Base-by-base conservation (phyloP, 2,797 vertebrate genomes). In the Pangasius krempfi region DNA sequence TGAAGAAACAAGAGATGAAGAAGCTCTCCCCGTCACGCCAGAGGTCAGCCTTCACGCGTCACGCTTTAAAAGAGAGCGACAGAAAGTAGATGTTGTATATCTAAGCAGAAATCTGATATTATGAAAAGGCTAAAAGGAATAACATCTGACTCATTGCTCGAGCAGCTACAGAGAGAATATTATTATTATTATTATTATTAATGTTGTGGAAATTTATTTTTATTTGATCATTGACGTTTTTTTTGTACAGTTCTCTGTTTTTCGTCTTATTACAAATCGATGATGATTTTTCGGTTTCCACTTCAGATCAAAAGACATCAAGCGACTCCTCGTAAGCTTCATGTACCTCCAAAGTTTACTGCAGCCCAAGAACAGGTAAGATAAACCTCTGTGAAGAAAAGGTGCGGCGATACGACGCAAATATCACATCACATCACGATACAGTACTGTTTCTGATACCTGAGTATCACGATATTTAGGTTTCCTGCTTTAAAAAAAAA, bases 331-430 rank as follows among this genome's bases (percentile, higher is more conserved):
- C 93, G 98, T 99, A 95, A 99, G 97, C 95, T 99, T 99, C 93
- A 98, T 99, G 97, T 99, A 99, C 91, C 96, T 99, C 40, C 98
- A 99, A 93, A 99, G 98, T 89, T 97, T 99, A 54, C 93, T 99
- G 91, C 98, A 99, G 95, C 98, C 98, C 84, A 98, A 98, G 94
- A 99, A 97, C 96, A 99, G 97, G 98, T 99, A 84, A 90, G 91
- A 1, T 6, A 12, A 81, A 40, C 56, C 33, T 60, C 20, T 27
- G 54, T 58, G 79, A 6, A 5, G 78, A 58, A 58, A 81, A 18
- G 1, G 30, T 12, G 52, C n/a, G 52, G n/a, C 16, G n/a, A 12
- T 22, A 33, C 5, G 52, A 30, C 0, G 14, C 44, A 0, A 12
- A 73, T 25, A 33, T 25, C 64, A n/a, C 44, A 16, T 76, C 68